phyloP scores from a whole-genome alignment of 1,140 invertebrate genomes.

The Sitodiplosis mosellana region DNA sequence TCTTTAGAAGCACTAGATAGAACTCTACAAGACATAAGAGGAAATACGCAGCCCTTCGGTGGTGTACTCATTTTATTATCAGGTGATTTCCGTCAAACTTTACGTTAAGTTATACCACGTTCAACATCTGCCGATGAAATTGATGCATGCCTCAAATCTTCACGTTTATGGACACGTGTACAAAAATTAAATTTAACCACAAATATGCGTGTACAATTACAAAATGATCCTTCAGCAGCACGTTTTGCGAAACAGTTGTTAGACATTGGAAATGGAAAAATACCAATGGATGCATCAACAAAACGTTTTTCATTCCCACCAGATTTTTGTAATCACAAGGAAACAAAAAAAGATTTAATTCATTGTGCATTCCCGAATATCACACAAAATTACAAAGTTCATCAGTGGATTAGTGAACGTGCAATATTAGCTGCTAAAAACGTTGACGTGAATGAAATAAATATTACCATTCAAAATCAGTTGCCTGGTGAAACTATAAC shows the following conservation, averaged over 20 bases:
- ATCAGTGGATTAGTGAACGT: constrained; percentile 19
- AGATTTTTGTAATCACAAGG: too few species aligned
- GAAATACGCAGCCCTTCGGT: constrained; percentile 12
- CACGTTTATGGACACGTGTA: constrained; percentile 22
- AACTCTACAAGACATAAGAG: constrained; percentile 19
- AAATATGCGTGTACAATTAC: constrained; percentile 25
- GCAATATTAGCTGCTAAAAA: constrained; percentile 15
- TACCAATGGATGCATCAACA: constrained; percentile 14
- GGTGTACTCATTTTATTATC: constrained; percentile 21
- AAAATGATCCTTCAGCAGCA: constrained; percentile 18
- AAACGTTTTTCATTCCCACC: too few species aligned
- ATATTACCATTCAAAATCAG: constrained; percentile 3
- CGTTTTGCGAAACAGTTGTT: constrained; percentile 21
- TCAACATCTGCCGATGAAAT: too few species aligned
- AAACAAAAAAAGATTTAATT: too few species aligned
- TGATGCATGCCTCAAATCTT: constrained; percentile 8
- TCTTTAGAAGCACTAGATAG: constrained; percentile 21
- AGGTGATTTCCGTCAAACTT: too few species aligned
- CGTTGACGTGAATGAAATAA: constrained; percentile 4
- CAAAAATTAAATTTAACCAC: constrained; percentile 24
- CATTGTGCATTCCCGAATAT: constrained; percentile 17
- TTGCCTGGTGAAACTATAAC: constrained; percentile 5
- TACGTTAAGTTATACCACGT: too few species aligned
- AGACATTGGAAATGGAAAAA: constrained; percentile 19
- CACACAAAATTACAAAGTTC: constrained; percentile 10